Percentiles rank a stretch among this genome's conserved stretches.
Conservation (phyloP, 2,113 vertebrate genomes). For the Psophia crepitans region DNA sequence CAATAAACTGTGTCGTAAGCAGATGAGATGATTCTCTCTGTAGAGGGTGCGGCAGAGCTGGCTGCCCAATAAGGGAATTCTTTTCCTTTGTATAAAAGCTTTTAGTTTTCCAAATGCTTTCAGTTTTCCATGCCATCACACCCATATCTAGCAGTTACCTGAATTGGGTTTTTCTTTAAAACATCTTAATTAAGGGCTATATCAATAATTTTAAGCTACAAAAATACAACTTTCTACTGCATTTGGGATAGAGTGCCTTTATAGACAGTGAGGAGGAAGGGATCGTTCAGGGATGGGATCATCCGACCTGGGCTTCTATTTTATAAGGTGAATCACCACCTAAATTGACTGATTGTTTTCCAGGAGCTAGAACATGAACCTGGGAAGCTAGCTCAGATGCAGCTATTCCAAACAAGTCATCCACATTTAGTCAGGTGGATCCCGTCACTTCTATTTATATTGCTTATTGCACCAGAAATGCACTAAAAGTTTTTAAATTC, state of each 20-base stretch:
- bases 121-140: too few relatives aligned
- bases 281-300: not conserved
- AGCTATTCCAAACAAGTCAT: not conserved
- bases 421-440: not conserved
- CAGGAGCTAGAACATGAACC: not conserved
- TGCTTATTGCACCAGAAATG: not conserved
- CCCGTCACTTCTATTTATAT: not conserved
- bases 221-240: not conserved
- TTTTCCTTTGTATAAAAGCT: too few relatives aligned
- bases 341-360: not conserved
- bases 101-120: too few relatives aligned
- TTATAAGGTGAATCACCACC: not conserved
- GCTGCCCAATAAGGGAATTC: too few relatives aligned
- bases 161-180: not conserved
- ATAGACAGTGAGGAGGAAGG: not conserved
- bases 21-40: too few relatives aligned
- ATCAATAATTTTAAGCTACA: not conserved
- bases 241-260: not conserved
- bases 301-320: not conserved
- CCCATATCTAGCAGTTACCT: too few relatives aligned
- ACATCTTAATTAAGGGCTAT: not conserved
- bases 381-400: too few relatives aligned
- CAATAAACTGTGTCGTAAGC: rapidly evolving
- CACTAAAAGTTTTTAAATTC: not conserved
- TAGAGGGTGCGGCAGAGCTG: too few relatives aligned